Base-by-base conservation (phyloP, 2,888 invertebrate species). In the Dryobotodes eremita region DNA sequence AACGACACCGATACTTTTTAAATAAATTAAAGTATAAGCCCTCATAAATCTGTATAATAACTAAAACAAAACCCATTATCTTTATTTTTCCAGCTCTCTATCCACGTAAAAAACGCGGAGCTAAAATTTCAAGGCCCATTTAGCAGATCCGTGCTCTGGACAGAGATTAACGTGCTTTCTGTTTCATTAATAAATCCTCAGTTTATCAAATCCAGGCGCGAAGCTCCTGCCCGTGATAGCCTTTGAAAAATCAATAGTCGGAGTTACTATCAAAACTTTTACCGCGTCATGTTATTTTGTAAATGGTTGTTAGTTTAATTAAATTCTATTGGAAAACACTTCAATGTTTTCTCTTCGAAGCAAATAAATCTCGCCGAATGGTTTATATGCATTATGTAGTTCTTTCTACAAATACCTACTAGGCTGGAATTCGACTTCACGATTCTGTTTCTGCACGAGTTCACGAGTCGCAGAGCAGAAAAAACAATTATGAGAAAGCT, bases 121-220 rank as follows among this genome's bases (percentile, higher is more conserved):
- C 89, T 89, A 87, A 92, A 92, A 92, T 93, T 93, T 93, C 92
- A 93, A 91, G 94, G 92, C 88, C 92, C 94, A 94, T 94, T 94
- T 93, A 92, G 88, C 91, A 91, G 90, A 92, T 88, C 90, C 91
- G 90, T 94, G 94, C 88, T 86, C 91, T 86, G 91, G 94, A 94
- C 94, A 94, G 93, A 93, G 94, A 95, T 95, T 94, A 94, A 94
- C 94, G 94, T 92, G 90, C 91, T 90, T 91, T 88, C 90, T 91
- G 91, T 92, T 93, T 94, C 93, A 92, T 92, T 93, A 93, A 92
- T 92, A 92, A 92, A 92, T 90, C 88, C 88, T 82, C 86, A 89
- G 88, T 90, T 91, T 90, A 92, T 92, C 91, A 92, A 92, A 91
- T 88, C 86, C 89, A 85, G 84, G 87, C 84, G 80, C 75, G 81